Evolutionary conservation across 1,140 invertebrate species (phyloP).

Genomic region (Papilio polytes): DNA sequence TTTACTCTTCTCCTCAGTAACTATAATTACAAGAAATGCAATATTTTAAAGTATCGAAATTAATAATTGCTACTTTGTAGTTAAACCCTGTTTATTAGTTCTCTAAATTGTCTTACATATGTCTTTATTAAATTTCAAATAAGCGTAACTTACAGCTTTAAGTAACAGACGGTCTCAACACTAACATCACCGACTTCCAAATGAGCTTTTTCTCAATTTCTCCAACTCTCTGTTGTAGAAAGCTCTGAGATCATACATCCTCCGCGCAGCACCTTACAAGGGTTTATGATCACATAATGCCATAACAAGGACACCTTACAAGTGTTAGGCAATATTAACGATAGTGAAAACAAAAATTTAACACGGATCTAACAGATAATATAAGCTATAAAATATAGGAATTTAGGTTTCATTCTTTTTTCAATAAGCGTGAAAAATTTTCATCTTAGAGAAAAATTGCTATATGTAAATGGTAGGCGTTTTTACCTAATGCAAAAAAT

Average conservation of each 20-base stretch:
- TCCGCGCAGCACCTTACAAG: background rate
- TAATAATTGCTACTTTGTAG: background rate
- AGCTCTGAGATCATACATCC: slow-evolving; percentile 42
- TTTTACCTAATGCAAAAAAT: background rate
- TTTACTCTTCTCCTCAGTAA: too few relatives aligned
- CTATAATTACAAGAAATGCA: too few relatives aligned
- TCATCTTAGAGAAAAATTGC: background rate
- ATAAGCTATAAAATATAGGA: background rate
- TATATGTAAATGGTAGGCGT: background rate
- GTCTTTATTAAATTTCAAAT: background rate
- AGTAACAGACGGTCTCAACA: background rate
- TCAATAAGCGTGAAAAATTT: background rate
- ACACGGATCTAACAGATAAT: background rate
- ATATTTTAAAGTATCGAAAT: background rate
- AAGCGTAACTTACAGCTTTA: background rate
- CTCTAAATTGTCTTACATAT: background rate
- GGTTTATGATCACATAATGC: background rate
- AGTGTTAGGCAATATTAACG: slow-evolving; percentile 2
- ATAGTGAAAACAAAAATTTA: background rate
- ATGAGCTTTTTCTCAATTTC: slow-evolving; percentile 31
- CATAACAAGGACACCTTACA: slow-evolving; percentile 26
- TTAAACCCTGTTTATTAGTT: background rate
- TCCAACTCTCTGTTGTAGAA: slow-evolving; percentile 40
- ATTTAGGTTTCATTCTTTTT: too few relatives aligned
- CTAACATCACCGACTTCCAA: slow-evolving; percentile 2